Base-by-base conservation (phyloP, 1,140 invertebrate species). In the Magallana angulata region DNA sequence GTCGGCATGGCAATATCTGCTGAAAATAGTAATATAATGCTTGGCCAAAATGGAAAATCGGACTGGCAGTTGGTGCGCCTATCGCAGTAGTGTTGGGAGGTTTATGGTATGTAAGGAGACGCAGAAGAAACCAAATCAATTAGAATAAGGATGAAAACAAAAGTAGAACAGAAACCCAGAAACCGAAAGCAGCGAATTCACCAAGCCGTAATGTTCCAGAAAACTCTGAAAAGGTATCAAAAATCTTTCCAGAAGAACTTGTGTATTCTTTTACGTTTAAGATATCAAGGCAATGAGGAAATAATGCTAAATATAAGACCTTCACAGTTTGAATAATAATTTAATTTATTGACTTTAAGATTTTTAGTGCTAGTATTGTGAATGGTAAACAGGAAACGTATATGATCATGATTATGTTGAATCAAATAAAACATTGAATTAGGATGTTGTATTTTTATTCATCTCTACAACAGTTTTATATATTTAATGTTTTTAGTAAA, bases 21-120 rank as follows among this genome's bases (percentile, higher is more conserved):
- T n/a, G 82, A 84, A 60, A 82, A n/a, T 14, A 30, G 57, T 12
- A 60, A 57, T 9, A 91, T 9, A 91, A 92, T 88, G 91, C 92
- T 9, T 92, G 96, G 92, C 95, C 96, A 82, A 96, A 96, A 94
- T 97, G 97, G 97, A 96, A 97, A 95, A 95, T 97, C 85, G 97
- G 97, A 85, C 94, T 98, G 57, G 96, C 96, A 60, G 95, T 98
- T 71, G 97, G 97, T 89, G 97, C 97, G 89, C 97, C 97, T 89
- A 96, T 98, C 89, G 97, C 96, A 62, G 95, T 98, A 30, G 97
- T 97, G 62, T 94, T 98, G 48, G 93, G 92, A 92, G 97, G 97
- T 92, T 97, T 97, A 90, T 97, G 97, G 96, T 97, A 97, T 94
- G 96, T 97, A 87, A 97, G 95, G 93, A 96, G 89, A 36, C 87